phyloP scores from a whole-genome alignment of 2,888 invertebrate genomes.

The Arge pagana region DNA sequence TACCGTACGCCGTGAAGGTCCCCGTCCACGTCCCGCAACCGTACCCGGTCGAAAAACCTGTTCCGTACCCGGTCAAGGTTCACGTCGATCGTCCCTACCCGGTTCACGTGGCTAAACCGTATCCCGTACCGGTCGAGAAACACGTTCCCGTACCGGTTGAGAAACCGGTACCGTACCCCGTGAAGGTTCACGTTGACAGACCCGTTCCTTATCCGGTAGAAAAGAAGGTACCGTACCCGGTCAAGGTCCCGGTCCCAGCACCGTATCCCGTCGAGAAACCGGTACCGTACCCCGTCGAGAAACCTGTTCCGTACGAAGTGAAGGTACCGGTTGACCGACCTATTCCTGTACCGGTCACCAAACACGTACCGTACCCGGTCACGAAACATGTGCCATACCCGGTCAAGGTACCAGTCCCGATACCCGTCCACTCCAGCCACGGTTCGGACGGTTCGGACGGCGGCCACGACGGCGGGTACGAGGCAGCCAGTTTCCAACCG shows the following conservation, averaged over 20 bases:
- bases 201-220: constrained; percentile 77
- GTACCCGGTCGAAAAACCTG: constrained; percentile 74
- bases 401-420: constrained; percentile 65
- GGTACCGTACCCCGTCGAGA: constrained; percentile 54
- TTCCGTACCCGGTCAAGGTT: constrained; percentile 74
- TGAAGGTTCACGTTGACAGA: constrained; percentile 59
- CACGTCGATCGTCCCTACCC: constrained; percentile 72
- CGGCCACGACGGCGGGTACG: constrained; percentile 29
- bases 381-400: constrained; percentile 63
- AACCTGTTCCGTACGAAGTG: constrained; percentile 70
- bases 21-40: constrained; percentile 76
- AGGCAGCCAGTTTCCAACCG: no score
- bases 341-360: constrained; percentile 49
- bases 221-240: constrained; percentile 76
- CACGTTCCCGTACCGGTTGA: constrained; percentile 76
- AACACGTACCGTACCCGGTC: constrained; percentile 49
- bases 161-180: constrained; percentile 60
- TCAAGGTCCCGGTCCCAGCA: constrained; percentile 61
- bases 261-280: constrained; percentile 49
- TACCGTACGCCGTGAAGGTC: constrained; percentile 72
- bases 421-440: constrained; percentile 69
- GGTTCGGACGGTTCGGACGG: constrained; percentile 30
- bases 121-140: constrained; percentile 74
- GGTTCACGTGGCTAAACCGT: constrained; percentile 69
- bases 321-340: constrained; percentile 63